Percentiles rank a stretch among this genome's conserved stretches.
Conservation (phyloP, 2,888 invertebrate species). For the Nemotelus nigrinus region DNA sequence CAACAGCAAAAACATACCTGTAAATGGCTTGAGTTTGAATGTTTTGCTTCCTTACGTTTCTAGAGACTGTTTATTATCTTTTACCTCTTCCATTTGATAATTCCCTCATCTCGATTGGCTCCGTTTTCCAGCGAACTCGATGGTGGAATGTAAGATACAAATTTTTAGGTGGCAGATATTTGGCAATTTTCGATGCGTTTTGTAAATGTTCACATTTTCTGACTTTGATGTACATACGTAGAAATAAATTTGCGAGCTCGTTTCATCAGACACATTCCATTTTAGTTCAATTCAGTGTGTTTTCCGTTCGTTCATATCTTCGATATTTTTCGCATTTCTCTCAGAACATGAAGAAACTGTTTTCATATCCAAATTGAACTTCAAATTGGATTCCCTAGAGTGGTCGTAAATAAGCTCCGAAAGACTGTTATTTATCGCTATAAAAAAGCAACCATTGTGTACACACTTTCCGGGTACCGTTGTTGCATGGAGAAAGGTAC, state of each 20-base stretch:
- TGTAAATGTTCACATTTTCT: neutral
- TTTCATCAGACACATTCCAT: neutral
- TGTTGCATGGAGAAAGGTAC: neutral
- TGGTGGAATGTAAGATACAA: neutral
- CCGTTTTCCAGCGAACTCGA: neutral
- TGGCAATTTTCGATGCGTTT: neutral
- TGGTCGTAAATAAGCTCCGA: slow-evolving; percentile 39
- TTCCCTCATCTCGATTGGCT: neutral
- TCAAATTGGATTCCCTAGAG: slow-evolving; percentile 42
- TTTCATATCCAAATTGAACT: slow-evolving; percentile 42
- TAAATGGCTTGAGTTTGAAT: neutral
- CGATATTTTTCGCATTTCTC: neutral
- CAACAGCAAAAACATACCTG: slow-evolving; percentile 8
- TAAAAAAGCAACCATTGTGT: slow-evolving; percentile 39
- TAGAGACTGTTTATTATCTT: slow-evolving; percentile 13
- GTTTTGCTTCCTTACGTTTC: neutral
- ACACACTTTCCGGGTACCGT: slow-evolving; percentile 27
- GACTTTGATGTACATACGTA: neutral
- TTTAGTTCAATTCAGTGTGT: neutral
- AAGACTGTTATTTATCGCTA: slow-evolving; percentile 41
- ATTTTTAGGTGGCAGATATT: neutral
- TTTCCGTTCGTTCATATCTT: neutral
- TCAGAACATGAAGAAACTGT: slow-evolving; percentile 28
- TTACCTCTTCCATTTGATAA: slow-evolving; percentile 35
- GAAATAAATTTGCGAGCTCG: neutral